These are phyloP conservation scores for Calephelis nemesis DNA, from an alignment of 1,140 invertebrate genomes.

Conservation along the genomic window DNA sequence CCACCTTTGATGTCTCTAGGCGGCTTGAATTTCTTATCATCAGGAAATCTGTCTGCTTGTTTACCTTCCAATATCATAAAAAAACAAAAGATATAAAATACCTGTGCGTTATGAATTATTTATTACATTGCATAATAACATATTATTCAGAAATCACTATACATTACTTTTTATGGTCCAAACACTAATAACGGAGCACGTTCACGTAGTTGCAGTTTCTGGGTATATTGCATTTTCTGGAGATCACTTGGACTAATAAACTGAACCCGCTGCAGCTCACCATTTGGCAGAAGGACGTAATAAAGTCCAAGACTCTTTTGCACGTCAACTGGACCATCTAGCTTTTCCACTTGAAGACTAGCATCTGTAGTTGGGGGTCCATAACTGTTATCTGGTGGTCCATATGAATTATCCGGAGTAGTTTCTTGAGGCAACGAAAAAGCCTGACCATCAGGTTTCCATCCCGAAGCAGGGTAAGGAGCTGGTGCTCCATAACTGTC, in stretches of 20 bases:
- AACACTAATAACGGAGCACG: conserved; percentile 54
- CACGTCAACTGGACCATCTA: conserved; percentile 61
- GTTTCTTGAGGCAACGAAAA: conserved; percentile 57
- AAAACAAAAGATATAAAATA: too few relatives aligned
- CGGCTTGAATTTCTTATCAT: too few relatives aligned
- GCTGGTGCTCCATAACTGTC: conserved; percentile 53
- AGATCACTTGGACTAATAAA: conserved; percentile 60
- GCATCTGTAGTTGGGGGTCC: conserved; percentile 47
- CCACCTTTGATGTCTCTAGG: too few relatives aligned
- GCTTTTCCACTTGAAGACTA: conserved; percentile 52
- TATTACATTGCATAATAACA: not conserved
- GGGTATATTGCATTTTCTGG: conserved; percentile 65
- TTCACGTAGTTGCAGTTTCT: conserved; percentile 47
- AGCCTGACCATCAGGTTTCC: conserved; percentile 52
- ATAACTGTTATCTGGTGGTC: conserved; percentile 55
- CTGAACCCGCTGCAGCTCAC: conserved; percentile 56
- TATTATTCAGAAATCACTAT: not conserved
- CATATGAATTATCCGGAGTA: conserved; percentile 55
- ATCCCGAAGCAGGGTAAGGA: conserved; percentile 60
- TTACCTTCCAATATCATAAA: too few relatives aligned
- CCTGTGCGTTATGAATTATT: too few relatives aligned
- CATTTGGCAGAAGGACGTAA: conserved; percentile 60
- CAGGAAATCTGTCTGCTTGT: too few relatives aligned
- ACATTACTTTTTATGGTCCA: conserved; percentile 37
- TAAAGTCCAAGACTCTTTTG: conserved; percentile 61